Percentiles rank a stretch among this genome's conserved stretches.
Conservation (phyloP, 2,888 invertebrate species). For the Trichopoda pennipes region DNA sequence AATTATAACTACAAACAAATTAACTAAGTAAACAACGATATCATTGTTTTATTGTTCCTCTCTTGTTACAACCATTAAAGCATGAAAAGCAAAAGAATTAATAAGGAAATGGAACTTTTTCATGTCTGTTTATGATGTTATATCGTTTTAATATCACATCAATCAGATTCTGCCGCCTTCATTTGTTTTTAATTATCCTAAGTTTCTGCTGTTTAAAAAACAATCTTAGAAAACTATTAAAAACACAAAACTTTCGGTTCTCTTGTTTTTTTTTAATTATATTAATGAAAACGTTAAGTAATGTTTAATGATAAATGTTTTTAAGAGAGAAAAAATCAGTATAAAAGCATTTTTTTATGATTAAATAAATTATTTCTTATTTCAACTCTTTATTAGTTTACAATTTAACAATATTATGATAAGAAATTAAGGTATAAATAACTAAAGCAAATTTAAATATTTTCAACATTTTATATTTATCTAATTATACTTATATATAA, state of each 20-base stretch:
- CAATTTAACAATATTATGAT: constrained; percentile 63
- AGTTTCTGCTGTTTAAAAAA: constrained; percentile 56
- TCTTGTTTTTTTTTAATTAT: constrained; percentile 21
- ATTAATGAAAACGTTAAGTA: constrained; percentile 55
- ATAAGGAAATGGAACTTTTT: constrained; percentile 47
- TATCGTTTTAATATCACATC: constrained; percentile 37
- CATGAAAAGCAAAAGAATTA: constrained; percentile 17
- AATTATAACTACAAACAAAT: constrained; percentile 44
- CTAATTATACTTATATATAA: constrained; percentile 25
- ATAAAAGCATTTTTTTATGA: constrained; percentile 62
- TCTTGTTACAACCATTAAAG: constrained; percentile 54
- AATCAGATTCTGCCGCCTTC: constrained; percentile 20
- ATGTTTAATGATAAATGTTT: constrained; percentile 61
- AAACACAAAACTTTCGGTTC: constrained; percentile 48
- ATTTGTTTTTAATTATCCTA: constrained; percentile 36
- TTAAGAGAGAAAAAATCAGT: constrained; percentile 55
- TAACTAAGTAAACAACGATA: constrained; percentile 66
- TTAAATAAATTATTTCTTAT: constrained; percentile 57
- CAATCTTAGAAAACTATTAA: constrained; percentile 30
- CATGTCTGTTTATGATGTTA: constrained; percentile 59
- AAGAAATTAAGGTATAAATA: constrained; percentile 65
- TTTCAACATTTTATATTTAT: constrained; percentile 48
- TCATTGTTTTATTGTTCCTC: constrained; percentile 66
- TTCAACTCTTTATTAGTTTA: constrained; percentile 62
- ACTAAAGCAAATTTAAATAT: constrained; percentile 37